These are phyloP conservation scores for Machimus rusticus DNA, from an alignment of 2,888 invertebrate genomes.

Conservation along the genomic window DNA sequence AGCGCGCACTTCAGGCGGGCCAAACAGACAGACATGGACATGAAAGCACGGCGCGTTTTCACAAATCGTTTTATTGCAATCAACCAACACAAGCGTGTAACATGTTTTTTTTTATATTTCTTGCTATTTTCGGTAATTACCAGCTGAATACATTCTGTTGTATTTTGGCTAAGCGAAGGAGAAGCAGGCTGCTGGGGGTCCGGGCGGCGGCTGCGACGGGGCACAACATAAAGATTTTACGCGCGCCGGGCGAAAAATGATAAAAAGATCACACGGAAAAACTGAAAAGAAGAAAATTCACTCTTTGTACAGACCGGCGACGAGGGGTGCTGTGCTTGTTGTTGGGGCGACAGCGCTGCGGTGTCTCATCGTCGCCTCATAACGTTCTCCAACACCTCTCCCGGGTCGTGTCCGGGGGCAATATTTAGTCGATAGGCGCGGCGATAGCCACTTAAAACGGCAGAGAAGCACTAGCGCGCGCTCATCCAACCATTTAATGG, in stretches of 20 bases:
- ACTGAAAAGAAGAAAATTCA: not conserved
- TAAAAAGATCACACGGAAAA: slow-evolving; percentile 6
- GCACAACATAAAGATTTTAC: not conserved
- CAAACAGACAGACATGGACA: not conserved
- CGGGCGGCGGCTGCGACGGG: not conserved
- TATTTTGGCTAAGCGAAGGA: not conserved
- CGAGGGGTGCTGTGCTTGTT: not conserved
- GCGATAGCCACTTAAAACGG: not conserved
- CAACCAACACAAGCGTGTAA: not conserved
- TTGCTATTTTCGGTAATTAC: slow-evolving; percentile 14
- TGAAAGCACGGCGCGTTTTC: not conserved
- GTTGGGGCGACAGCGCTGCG: not conserved
- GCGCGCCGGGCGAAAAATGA: not conserved
- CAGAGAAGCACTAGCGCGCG: not conserved
- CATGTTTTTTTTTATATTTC: not conserved
- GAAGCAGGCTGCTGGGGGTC: not conserved
- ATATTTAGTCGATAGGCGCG: not conserved
- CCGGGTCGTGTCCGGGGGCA: not conserved
- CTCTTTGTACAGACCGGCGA: not conserved
- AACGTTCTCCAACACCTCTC: not conserved
- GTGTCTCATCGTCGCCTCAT: not conserved
- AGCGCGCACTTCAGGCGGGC: not conserved
- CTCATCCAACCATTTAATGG: not conserved
- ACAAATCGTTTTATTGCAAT: not conserved
- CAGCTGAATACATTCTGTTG: slow-evolving; percentile 26